Conservation (phyloP, 1,140 invertebrate genomes). For the Nebria ingens region DNA sequence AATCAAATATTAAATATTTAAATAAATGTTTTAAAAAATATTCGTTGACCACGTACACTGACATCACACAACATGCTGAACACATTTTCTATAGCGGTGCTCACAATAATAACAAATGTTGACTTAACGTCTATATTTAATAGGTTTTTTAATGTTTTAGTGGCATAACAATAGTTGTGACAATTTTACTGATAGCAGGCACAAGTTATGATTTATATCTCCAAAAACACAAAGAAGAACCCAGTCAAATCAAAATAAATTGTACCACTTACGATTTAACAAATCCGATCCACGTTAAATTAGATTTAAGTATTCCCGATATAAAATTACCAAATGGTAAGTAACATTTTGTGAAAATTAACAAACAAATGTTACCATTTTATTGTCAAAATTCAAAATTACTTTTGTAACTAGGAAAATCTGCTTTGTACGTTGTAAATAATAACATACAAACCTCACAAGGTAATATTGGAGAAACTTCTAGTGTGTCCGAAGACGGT, state of each 20-base stretch:
- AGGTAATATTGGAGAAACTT: not conserved
- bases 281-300: conserved; percentile 21
- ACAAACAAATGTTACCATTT: not conserved
- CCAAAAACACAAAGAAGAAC: conserved; percentile 20
- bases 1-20: too few species aligned
- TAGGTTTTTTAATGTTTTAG: conserved; percentile 36
- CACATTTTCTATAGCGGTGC: too few species aligned
- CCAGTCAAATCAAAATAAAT: conserved; percentile 22
- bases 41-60: too few species aligned
- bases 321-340: conserved; percentile 23
- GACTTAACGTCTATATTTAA: not conserved
- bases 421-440: conserved; percentile 25
- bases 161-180: conserved; percentile 43
- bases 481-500: not conserved
- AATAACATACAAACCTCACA: conserved; percentile 14
- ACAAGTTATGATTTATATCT: conserved; percentile 45
- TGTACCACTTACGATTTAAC: conserved; percentile 36
- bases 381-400: too few species aligned
- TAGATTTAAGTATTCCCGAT: conserved; percentile 23
- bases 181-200: conserved; percentile 46
- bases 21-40: too few species aligned
- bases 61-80: too few species aligned
- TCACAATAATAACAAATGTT: conserved; percentile 9
- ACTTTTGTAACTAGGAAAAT: too few species aligned
- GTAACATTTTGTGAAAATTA: conserved; percentile 7